Evolutionary conservation across 2,113 vertebrate genomes (phyloP), one percentile per base, ranked within the genome.

Genomic region (Mellivora capensis): DNA sequence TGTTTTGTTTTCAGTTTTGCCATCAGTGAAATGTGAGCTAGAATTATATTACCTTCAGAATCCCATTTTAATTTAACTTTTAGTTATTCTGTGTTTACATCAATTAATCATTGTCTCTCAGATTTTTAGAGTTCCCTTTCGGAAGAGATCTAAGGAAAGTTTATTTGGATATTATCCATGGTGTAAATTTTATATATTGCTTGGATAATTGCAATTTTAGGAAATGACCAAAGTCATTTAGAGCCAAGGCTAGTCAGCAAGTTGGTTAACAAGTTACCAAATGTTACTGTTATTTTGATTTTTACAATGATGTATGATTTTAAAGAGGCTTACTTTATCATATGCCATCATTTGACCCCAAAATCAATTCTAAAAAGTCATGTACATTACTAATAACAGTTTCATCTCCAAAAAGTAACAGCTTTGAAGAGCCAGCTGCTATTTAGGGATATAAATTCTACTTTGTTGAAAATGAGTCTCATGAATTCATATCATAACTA

Each of bases 241-340:
- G 23, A 96, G 31, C 20, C 6, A 96, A 64, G 62, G 42, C 3
- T 84, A 2, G 8, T 47, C 54, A n/a, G 13, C n/a, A 52, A 72
- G 14, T 29, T 69, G 25, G 1, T 47, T 95, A 77, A 89, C 20
- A 89, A 89, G 17, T 86, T 37, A 96, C 92, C 34, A 82, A 85
- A 77, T 91, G 2, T 95, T 94, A 59, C 37, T 37, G 47, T 64
- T 82, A 89, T 72, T 97, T 93, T 77, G n/a, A 87, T 71, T 95
- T 76, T 77, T 21, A 76, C 85, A 91, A 39, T 77, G 15, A 20
- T 31, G 1, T 59, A 4, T 86, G 37, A 42, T 71, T 21, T 15
- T 76, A 47, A 57, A 91, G 31, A 89, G 59, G 25, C 4, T 76
- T 79, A 31, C 87, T 90, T 87, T 87, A 79, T 87, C 37, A 29